These are phyloP conservation scores for Mylabris sibirica DNA, from an alignment of 2,888 invertebrate genomes.

Conservation along the genomic window DNA sequence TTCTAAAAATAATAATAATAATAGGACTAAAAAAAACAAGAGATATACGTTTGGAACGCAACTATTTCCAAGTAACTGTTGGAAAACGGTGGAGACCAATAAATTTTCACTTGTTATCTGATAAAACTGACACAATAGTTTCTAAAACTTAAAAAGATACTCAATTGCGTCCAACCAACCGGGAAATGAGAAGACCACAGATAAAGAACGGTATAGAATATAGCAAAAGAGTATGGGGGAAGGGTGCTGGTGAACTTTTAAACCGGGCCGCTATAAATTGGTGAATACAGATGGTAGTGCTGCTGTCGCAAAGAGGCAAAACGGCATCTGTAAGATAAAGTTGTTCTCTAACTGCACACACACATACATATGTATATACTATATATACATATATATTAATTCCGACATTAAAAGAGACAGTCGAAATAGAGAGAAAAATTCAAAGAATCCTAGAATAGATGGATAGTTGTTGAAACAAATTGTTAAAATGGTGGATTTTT, in stretches of 20 bases:
- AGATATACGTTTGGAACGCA: slow-evolving; percentile 8
- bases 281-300: slow-evolving; percentile 58
- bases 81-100: slow-evolving; percentile 41
- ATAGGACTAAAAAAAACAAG: neutral
- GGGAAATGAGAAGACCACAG: slow-evolving; percentile 61
- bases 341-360: slow-evolving; percentile 56
- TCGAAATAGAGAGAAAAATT: neutral
- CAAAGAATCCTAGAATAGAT: neutral
- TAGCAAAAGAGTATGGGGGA: slow-evolving; percentile 44
- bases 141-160: slow-evolving; percentile 61
- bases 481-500: neutral
- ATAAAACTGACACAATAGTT: slow-evolving; percentile 62
- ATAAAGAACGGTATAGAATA: slow-evolving; percentile 47
- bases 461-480: slow-evolving; percentile 27
- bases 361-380: no score
- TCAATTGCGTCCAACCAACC: slow-evolving; percentile 60
- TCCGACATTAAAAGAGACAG: slow-evolving; percentile 50
- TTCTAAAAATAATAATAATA: slow-evolving; percentile 16
- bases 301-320: slow-evolving; percentile 56
- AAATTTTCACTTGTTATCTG: slow-evolving; percentile 57
- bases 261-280: slow-evolving; percentile 59
- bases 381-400: no score
- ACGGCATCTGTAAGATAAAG: slow-evolving; percentile 59
- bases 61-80: slow-evolving; percentile 38
- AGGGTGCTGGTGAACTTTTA: slow-evolving; percentile 58